Evolutionary conservation across 2,797 vertebrate species (phyloP), one percentile per base, ranked within the genome.

Genomic region (Loris lydekkerianus): DNA sequence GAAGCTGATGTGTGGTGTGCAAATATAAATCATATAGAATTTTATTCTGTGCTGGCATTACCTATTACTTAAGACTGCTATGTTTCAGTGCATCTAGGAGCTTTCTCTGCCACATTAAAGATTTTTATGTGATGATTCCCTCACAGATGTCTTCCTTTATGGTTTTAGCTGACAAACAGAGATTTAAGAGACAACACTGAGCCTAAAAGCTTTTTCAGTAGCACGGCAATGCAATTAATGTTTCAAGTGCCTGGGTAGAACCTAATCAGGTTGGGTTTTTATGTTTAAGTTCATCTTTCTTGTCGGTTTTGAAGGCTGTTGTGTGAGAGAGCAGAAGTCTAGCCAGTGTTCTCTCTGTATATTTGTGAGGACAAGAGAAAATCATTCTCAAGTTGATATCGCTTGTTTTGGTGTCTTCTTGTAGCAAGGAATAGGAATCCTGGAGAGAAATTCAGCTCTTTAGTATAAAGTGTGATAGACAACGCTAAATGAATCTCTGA

Each of bases 141-240:
- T 91, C 60, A 53, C 86, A 90, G 96, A 96, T 88, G 88, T 73
- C 80, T 58, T 97, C 72, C 82, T 90, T 87, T 92, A 92, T 96
- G 4, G 14, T 97, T 91, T 89, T 92, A 89, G 89, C 60, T 86
- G 69, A 93, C 97, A 96, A 93, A 34, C 31, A 13, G 43, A 94
- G 93, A 96, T 89, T 96, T 97, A 92, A 96, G 94, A 92, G 97
- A 93, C 86, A 63, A 85, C 75, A 80, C 2, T 53, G 87, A 95
- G 94, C 94, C 91, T 89, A 86, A 97, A 96, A 95, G 0, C 78
- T 23, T 97, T 96, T 94, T 96, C 92, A 90, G 2, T 96, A 78
- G 43, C 93, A 78, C 86, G 86, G 84, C 53, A 97, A 31, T 56
- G 0, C 93, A 95, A 10, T 95, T 89, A 91, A 93, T 93, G 72